Conservation (phyloP, 2,113 vertebrate genomes). For the Heterotilapia buettikoferi region DNA sequence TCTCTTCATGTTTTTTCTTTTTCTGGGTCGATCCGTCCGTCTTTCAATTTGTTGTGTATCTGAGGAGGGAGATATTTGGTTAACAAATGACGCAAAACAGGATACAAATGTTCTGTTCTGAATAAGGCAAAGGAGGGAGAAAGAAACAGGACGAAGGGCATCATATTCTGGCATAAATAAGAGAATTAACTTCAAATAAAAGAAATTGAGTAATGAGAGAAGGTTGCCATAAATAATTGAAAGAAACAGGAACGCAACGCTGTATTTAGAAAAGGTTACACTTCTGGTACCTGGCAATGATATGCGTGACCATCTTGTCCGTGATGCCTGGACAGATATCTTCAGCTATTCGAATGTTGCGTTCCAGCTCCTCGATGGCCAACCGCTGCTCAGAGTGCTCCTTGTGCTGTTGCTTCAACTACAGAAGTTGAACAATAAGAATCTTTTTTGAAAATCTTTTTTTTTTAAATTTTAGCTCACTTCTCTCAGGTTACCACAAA, state of each 20-base stretch:
- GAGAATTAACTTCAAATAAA: not conserved
- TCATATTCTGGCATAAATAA: not conserved
- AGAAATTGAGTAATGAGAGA: not conserved
- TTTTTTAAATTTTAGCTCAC: not conserved
- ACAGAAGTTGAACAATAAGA: not conserved
- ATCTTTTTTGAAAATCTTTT: not conserved
- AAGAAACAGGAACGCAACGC: not conserved
- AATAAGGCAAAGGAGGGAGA: not conserved
- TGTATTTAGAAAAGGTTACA: not conserved
- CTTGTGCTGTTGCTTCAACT: conserved; percentile 92
- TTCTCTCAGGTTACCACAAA: not conserved
- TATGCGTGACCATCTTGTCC: conserved; percentile 92
- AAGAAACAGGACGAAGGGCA: not conserved
- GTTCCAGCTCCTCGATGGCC: conserved; percentile 91
- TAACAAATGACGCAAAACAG: not conserved
- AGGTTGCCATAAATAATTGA: not conserved
- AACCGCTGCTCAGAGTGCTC: conserved; percentile 79
- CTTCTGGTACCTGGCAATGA: conserved; percentile 89
- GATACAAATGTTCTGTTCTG: not conserved
- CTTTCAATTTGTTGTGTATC: conserved; percentile 53
- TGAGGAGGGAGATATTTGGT: not conserved
- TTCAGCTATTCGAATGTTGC: conserved; percentile 87
- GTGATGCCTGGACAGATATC: conserved; percentile 90
- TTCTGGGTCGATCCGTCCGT: not conserved
- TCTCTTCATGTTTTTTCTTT: not conserved